Evolutionary conservation across 2,888 invertebrate species (phyloP), one percentile per base, ranked within the genome.

Genomic region (Belgica antarctica): DNA sequence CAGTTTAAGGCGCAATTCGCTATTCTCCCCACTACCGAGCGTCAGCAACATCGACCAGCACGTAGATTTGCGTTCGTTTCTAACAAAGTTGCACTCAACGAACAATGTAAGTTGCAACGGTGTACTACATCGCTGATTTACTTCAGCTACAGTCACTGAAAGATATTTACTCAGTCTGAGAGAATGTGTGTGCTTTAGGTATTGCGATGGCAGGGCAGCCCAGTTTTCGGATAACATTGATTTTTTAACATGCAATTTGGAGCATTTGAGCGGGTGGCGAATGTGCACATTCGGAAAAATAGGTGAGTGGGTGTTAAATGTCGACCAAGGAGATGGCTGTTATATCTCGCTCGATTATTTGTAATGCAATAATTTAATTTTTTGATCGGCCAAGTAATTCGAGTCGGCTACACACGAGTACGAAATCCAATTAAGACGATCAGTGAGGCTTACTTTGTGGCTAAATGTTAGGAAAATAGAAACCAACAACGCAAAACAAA

Each of bases 211-310:
- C 41, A 41, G 41, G 41, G 41, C 41, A 41, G 41, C 41, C 41
- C 41, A 41, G 41, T 41, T 41, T 61, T 63, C 63, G 41, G 63
- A 41, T 63, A 63, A 41, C 63, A 63, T 63, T 63, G 63, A 63
- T 63, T 63, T 34, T 63, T 24, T 57, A n/a, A 12, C 24, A 19
- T 19, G 31, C 25, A 62, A 62, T 62, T 62, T 28, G 34, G 62
- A 25, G 62, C 62, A 62, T 62, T 62, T 62, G 10, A 62, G 62
- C 27, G 62, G 62, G 31, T 31, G 62, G 34, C 62, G 31, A 28
- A 17, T 62, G 62, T 62, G 31, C 34, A 62, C 31, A 31, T 10
- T 19, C 3, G 31, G 1, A 27, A 27, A 59, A 19, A 27, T 25
- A 57, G 57, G 57, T 57, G 57, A 62, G 25, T 62, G 27, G 27